A percentile compares a stretch with the other conserved stretches of the same genome.
Conservation (phyloP, 2,113 vertebrate species). For the Equus quagga region DNA sequence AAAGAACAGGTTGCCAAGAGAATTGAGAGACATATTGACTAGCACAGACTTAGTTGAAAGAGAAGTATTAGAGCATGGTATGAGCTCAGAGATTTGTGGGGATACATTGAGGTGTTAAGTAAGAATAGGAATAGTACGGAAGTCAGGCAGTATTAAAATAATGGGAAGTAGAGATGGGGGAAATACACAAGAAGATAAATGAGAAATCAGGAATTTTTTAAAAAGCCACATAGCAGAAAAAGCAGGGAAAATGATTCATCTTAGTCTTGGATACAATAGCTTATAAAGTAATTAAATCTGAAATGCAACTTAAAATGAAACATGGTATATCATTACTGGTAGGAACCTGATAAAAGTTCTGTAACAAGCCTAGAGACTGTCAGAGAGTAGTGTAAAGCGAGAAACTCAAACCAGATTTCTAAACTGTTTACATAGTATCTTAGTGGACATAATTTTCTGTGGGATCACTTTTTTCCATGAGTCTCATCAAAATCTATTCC, state of each 20-base stretch:
- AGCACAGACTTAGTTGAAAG: constrained; percentile 39
- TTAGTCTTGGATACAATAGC: not conserved
- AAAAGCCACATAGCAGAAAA: constrained; percentile 52
- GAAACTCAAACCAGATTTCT: not conserved
- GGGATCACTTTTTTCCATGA: constrained; percentile 23
- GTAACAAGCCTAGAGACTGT: constrained; percentile 44
- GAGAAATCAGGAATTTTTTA: not conserved
- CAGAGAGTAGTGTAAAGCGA: constrained; percentile 16
- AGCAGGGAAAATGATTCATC: constrained; percentile 64
- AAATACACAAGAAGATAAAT: constrained; percentile 8
- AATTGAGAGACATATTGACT: constrained; percentile 47
- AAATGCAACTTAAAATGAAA: constrained; percentile 58
- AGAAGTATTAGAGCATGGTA: not conserved
- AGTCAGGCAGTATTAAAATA: constrained; percentile 28
- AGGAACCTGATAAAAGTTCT: constrained; percentile 8
- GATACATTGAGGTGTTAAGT: not conserved
- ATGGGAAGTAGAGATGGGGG: constrained; percentile 21
- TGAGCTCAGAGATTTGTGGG: not conserved
- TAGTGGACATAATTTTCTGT: constrained; percentile 24
- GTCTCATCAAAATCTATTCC: not conserved
- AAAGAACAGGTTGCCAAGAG: constrained; percentile 61
- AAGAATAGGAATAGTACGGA: not conserved
- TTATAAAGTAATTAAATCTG: constrained; percentile 61
- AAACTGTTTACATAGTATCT: not conserved
- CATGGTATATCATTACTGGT: not conserved